phyloP scores from a whole-genome alignment of 2,113 vertebrate species.

The Mohoua ochrocephala region DNA sequence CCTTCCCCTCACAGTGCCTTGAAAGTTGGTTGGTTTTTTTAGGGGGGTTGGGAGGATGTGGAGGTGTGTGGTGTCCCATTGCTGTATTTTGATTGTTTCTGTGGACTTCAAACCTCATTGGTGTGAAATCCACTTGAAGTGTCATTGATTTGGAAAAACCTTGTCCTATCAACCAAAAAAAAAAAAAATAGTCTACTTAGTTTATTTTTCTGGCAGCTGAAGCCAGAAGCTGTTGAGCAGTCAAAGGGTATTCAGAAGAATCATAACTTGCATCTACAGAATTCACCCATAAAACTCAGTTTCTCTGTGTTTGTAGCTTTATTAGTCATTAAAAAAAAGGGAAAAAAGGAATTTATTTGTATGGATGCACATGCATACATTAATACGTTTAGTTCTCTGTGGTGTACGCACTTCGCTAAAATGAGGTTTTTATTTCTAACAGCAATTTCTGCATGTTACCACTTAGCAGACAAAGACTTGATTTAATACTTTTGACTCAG shows the following conservation, averaged over 20 bases:
- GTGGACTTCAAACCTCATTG: background rate
- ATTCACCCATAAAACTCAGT: background rate
- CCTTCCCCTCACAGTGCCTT: background rate
- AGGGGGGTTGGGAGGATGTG: background rate
- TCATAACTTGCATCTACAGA: accelerated
- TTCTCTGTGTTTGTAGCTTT: background rate
- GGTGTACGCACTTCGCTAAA: background rate
- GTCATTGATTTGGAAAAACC: background rate
- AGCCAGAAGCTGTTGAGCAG: background rate
- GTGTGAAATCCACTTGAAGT: background rate
- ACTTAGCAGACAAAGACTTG: background rate
- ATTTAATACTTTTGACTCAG: slow-evolving; percentile 22
- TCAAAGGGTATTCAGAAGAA: background rate
- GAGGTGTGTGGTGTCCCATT: background rate
- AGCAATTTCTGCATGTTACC: background rate
- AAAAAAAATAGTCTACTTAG: background rate
- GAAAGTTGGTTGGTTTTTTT: background rate
- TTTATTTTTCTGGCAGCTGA: background rate
- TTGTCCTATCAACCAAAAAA: background rate
- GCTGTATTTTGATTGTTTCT: background rate
- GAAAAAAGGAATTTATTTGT: background rate
- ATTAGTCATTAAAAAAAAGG: background rate
- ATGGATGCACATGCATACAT: accelerated
- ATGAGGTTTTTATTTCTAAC: background rate
- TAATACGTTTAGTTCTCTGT: background rate